Evolutionary conservation across 2,113 vertebrate genomes (phyloP), one percentile per base, ranked within the genome.

Genomic region (Megalops atlanticus): DNA sequence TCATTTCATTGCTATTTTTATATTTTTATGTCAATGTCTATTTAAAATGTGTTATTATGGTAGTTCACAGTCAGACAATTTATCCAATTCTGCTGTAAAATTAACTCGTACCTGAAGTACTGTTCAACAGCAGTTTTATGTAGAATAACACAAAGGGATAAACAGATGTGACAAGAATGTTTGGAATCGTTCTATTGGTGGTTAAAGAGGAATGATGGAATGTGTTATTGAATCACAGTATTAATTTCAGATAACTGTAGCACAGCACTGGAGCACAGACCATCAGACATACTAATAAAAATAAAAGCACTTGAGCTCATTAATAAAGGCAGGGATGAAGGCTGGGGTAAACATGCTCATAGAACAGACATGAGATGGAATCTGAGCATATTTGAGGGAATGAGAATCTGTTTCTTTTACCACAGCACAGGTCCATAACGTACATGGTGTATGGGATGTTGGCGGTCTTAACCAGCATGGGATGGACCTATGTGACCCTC

Each of bases 401-500:
- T 64, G 31, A 64, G 8, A 31, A 31, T 64, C 21, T 1, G 43
- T 33, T 15, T 45, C n/a, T 77, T 64, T 85, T 4, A 84, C 77
- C 27, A 52, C 95, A 99, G 98, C 89, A 96, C 92, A 95, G 96
- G 84, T 95, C 96, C 2, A 87, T 95, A 92, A 87, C 96, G 68
- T 96, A 96, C 71, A 95, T 97, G 86, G 77, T 88, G 7, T 99
- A 98, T 0, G 97, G 98, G 36, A 6, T 94, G 41, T 87, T 97
- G 89, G 93, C 96, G 0, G 96, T 99, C 85, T 90, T 93, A 89
- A 93, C 90, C 82, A 97, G 94, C 1, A 98, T 99, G 97, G 97
- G 98, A 12, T 93, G 93, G 18, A 86, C 92, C 80, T 99, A 96
- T 84, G 84, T 98, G 89, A 92, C 94, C 88, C 93, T 99, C 82